These are phyloP conservation scores for Heteromurus nitidus DNA, from an alignment of 2,888 invertebrate genomes.

Conservation along the genomic window DNA sequence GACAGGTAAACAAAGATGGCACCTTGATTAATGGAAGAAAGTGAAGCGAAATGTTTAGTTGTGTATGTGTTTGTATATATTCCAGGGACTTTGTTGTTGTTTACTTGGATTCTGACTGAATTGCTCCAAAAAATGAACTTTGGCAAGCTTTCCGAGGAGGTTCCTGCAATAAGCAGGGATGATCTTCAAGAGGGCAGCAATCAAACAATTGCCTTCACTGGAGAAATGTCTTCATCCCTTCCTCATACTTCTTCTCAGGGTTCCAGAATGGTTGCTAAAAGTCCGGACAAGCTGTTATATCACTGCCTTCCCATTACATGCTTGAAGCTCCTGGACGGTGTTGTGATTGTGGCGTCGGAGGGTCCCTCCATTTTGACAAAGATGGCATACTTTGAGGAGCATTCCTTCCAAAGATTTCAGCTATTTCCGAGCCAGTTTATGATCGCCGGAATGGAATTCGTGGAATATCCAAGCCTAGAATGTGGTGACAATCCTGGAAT, in stretches of 20 bases:
- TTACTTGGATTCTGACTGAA: too few relatives aligned
- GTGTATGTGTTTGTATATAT: too few relatives aligned
- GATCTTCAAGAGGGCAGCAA: too few relatives aligned
- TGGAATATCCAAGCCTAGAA: constrained; percentile 11
- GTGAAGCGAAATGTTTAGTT: too few relatives aligned
- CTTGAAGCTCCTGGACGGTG: constrained; percentile 45
- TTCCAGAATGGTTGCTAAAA: background rate
- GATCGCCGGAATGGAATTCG: constrained; percentile 59
- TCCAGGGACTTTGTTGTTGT: too few relatives aligned
- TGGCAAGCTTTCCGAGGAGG: too few relatives aligned
- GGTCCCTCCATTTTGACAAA: constrained; percentile 55
- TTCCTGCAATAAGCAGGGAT: background rate
- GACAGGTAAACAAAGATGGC: too few relatives aligned
- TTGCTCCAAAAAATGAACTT: too few relatives aligned
- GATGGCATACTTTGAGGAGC: constrained; percentile 43
- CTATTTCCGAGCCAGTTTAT: constrained; percentile 60
- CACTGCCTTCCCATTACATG: constrained; percentile 57
- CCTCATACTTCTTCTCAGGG: too few relatives aligned
- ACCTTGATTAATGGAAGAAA: too few relatives aligned
- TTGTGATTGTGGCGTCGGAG: constrained; percentile 49
- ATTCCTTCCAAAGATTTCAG: constrained; percentile 42
- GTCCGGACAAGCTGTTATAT: constrained; percentile 38
- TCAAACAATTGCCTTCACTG: too few relatives aligned
- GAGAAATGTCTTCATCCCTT: too few relatives aligned
- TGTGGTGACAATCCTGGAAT: constrained; percentile 17